Percentiles rank a stretch among this genome's conserved stretches.
These are phyloP conservation scores for Leuciscus idus DNA, from an alignment of 2,113 vertebrate species.

Conservation along the genomic window DNA sequence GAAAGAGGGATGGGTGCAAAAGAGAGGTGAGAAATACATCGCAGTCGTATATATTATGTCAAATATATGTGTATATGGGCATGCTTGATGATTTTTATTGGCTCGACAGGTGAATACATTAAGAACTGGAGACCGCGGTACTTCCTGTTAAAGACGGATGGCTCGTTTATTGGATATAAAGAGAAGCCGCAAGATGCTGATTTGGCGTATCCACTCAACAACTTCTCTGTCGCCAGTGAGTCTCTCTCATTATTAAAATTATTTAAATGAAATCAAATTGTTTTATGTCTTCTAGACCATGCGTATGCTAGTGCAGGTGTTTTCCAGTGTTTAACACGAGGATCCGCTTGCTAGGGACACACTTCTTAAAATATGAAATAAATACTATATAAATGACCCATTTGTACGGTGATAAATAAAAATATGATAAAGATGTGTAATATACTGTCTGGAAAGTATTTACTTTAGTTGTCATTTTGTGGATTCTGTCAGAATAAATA, in stretches of 20 bases:
- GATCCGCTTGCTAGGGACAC: not conserved
- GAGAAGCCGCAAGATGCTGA: slow-evolving; percentile 98
- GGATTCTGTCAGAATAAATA: not conserved
- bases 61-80: too few relatives aligned
- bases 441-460: not conserved
- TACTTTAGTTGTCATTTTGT: not conserved
- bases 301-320: not conserved
- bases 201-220: slow-evolving; percentile 96
- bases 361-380: not conserved
- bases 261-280: not conserved
- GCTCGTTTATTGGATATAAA: slow-evolving; percentile 97
- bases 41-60: too few relatives aligned
- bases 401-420: not conserved
- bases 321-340: not conserved
- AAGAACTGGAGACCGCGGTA: slow-evolving; percentile 98
- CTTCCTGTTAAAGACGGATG: slow-evolving; percentile 95
- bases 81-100: not conserved
- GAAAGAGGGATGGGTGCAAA: slow-evolving; percentile 82
- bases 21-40: slow-evolving; percentile 68
- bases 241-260: slow-evolving; percentile 4
- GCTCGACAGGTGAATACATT: slow-evolving; percentile 90
- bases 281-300: not conserved
- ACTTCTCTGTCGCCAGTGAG: slow-evolving; percentile 98
- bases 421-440: too few relatives aligned
- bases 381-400: not conserved